A percentile compares a stretch with the other conserved stretches of the same genome.
These are phyloP conservation scores for Aelia acuminata DNA, from an alignment of 2,888 invertebrate genomes.

Conservation along the genomic window DNA sequence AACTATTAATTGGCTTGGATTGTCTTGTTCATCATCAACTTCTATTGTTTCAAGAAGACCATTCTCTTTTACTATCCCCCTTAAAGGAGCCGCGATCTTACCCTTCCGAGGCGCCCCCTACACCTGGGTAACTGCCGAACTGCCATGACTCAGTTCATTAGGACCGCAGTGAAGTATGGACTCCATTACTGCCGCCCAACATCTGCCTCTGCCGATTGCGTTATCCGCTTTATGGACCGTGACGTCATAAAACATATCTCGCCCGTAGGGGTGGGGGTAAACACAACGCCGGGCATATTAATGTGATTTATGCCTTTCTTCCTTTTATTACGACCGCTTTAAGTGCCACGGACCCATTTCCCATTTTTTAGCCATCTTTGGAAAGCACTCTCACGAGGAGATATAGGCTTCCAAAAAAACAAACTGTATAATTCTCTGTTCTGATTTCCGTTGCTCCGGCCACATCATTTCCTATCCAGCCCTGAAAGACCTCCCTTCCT, in stretches of 20 bases:
- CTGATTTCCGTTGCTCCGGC: constrained; percentile 44
- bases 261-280: constrained; percentile 30
- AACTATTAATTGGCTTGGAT: no score
- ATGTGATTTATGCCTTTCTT: constrained; percentile 50
- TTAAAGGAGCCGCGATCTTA: background rate
- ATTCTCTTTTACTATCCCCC: background rate
- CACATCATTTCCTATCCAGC: constrained; percentile 34
- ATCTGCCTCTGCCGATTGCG: constrained; percentile 50
- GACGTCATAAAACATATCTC: constrained; percentile 54
- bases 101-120: background rate
- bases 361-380: constrained; percentile 44
- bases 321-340: constrained; percentile 50
- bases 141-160: constrained; percentile 32
- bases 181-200: constrained; percentile 28
- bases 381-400: constrained; percentile 24
- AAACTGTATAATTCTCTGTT: constrained; percentile 34
- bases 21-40: background rate
- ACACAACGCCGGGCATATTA: constrained; percentile 52
- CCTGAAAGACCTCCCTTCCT: constrained; percentile 39
- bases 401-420: constrained; percentile 3
- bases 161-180: constrained; percentile 3
- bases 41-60: background rate
- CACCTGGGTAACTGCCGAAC: constrained; percentile 13
- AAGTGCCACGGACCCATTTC: constrained; percentile 52
- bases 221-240: constrained; percentile 54